Conservation (phyloP, 2,888 invertebrate genomes). For the Cantharis lateralis region DNA sequence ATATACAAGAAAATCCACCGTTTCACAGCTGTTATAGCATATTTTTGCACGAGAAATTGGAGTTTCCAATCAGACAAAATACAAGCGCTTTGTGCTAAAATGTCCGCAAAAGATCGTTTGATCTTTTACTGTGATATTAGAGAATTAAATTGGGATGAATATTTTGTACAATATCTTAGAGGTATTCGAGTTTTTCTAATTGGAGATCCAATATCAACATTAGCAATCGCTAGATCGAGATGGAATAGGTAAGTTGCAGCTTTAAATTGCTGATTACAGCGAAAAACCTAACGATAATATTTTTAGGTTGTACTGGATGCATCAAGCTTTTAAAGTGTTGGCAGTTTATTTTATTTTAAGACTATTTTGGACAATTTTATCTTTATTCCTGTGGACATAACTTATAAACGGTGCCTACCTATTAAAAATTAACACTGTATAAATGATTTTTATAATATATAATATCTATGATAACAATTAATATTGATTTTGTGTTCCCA, state of each 20-base stretch:
- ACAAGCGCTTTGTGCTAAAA: constrained; percentile 59
- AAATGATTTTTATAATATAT: background rate
- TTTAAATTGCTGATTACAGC: background rate
- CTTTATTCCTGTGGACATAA: background rate
- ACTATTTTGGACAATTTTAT: constrained; percentile 21
- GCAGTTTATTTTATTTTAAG: constrained; percentile 21
- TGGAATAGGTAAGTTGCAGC: constrained; percentile 40
- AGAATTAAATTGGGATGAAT: constrained; percentile 75
- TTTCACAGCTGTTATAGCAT: constrained; percentile 72
- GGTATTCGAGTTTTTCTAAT: constrained; percentile 79
- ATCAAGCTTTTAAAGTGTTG: constrained; percentile 30
- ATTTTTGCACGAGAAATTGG: constrained; percentile 78
- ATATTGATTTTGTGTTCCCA: background rate
- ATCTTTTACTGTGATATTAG: constrained; percentile 78
- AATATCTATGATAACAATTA: background rate
- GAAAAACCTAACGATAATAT: background rate
- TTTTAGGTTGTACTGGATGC: constrained; percentile 35
- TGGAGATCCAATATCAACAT: constrained; percentile 74
- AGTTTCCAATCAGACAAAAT: constrained; percentile 68
- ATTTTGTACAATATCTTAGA: constrained; percentile 69
- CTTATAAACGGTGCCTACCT: background rate
- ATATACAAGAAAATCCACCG: constrained; percentile 81
- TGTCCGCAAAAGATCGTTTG: constrained; percentile 58
- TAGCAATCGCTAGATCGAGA: constrained; percentile 60
- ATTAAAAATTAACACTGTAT: background rate